Conservation (phyloP, 2,888 invertebrate genomes). For the Melanargia galathea region DNA sequence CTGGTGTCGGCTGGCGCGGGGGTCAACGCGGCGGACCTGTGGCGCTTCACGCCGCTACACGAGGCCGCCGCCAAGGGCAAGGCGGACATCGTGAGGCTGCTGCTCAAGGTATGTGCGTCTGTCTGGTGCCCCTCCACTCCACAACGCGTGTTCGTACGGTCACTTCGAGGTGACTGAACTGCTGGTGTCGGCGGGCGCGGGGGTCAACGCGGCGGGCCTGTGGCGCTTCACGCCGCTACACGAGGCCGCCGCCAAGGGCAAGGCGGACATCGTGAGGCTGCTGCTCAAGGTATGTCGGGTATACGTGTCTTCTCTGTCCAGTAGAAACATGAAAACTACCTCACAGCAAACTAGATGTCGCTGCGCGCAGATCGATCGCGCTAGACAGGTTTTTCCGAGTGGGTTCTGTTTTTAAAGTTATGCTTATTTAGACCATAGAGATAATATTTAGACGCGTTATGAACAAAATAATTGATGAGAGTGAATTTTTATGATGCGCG, state of each 20-base stretch:
- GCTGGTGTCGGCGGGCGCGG: slow-evolving; percentile 93
- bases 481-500: too few relatives aligned
- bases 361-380: too few relatives aligned
- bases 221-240: slow-evolving; percentile 99
- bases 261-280: neutral
- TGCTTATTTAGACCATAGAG: too few relatives aligned
- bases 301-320: too few relatives aligned
- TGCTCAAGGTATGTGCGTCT: slow-evolving; percentile 88
- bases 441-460: too few relatives aligned
- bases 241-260: slow-evolving; percentile 91
- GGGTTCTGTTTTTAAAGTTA: too few relatives aligned
- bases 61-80: slow-evolving; percentile 97
- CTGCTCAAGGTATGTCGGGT: too few relatives aligned
- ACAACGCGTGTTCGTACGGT: slow-evolving; percentile 96
- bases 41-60: slow-evolving; percentile 98
- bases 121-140: too few relatives aligned
- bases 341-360: too few relatives aligned
- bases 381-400: too few relatives aligned
- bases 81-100: slow-evolving; percentile 90
- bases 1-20: slow-evolving; percentile 95
- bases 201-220: slow-evolving; percentile 97
- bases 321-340: too few relatives aligned
- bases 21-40: slow-evolving; percentile 97
- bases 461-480: too few relatives aligned
- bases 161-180: slow-evolving; percentile 96